A percentile compares a stretch with the other conserved stretches of the same genome.
phyloP scores from a whole-genome alignment of 2,797 vertebrate species.

The Periophthalmus magnuspinnatus region DNA sequence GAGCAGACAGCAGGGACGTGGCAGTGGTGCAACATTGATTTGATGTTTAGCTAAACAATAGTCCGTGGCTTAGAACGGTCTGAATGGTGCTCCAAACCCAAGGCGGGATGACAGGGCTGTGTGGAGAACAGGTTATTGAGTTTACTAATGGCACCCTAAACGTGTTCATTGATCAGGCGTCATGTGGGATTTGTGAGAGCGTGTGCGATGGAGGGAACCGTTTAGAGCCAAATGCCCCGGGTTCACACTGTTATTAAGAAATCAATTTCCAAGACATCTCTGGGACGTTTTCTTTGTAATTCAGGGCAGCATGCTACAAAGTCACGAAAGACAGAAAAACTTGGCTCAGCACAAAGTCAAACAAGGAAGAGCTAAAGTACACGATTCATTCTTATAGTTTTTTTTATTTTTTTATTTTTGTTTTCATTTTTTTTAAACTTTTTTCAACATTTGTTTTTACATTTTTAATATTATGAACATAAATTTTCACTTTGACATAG shows the following conservation, averaged over 20 bases:
- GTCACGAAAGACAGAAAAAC: not conserved
- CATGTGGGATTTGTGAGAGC: slow-evolving; percentile 17
- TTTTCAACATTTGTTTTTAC: too few species aligned
- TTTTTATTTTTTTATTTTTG: too few species aligned
- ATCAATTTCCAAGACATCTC: not conserved
- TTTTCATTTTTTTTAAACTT: too few species aligned
- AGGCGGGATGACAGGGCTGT: slow-evolving; percentile 22
- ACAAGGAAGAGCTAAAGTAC: too few species aligned
- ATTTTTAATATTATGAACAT: too few species aligned
- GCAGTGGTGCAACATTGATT: not conserved
- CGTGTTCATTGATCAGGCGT: slow-evolving; percentile 41
- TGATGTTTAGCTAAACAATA: slow-evolving; percentile 11
- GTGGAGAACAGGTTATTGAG: slow-evolving; percentile 20
- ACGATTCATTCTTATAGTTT: too few species aligned
- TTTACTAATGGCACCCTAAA: slow-evolving; percentile 4
- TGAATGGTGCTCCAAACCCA: not conserved
- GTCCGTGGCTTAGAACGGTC: slow-evolving; percentile 14
- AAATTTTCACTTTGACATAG: too few species aligned
- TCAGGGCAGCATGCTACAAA: not conserved
- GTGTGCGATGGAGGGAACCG: slow-evolving; percentile 1
- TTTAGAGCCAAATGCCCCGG: not conserved
- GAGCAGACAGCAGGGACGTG: too few species aligned
- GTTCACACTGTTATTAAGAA: not conserved
- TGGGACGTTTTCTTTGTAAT: not conserved
- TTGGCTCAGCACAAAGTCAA: too few species aligned